These are phyloP conservation scores for Spilarctia lutea DNA, from an alignment of 2,888 invertebrate species.

Conservation along the genomic window DNA sequence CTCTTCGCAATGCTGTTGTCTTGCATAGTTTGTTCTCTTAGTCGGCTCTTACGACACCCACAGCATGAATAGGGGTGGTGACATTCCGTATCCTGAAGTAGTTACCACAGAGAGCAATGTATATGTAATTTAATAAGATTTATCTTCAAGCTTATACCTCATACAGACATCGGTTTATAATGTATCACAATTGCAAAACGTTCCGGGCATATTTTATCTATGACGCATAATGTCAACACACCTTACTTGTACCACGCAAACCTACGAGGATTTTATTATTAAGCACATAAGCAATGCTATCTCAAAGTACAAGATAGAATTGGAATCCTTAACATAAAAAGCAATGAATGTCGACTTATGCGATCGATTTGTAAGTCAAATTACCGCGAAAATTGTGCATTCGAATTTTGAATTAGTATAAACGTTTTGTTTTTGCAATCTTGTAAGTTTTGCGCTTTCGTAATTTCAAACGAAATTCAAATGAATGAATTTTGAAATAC, in stretches of 20 bases:
- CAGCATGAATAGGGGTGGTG: too few relatives aligned
- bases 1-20: too few relatives aligned
- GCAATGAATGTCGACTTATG: constrained; percentile 9
- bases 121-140: neutral
- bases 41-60: too few relatives aligned
- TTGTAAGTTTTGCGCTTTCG: constrained; percentile 11
- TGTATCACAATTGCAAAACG: constrained; percentile 38
- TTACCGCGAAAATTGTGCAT: constrained; percentile 29
- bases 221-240: constrained; percentile 49
- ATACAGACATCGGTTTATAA: constrained; percentile 33
- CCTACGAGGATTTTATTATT: constrained; percentile 16
- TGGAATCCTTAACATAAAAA: neutral
- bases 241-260: constrained; percentile 19
- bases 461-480: constrained; percentile 3
- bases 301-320: constrained; percentile 14
- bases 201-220: constrained; percentile 39
- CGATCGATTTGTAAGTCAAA: neutral
- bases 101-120: too few relatives aligned
- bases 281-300: constrained; percentile 14
- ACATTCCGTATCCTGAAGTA: too few relatives aligned
- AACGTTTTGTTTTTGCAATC: constrained; percentile 18
- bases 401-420: constrained; percentile 37
- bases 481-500: neutral
- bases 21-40: too few relatives aligned
- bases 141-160: constrained; percentile 12